Evolutionary conservation across 2,113 vertebrate species (phyloP).

Genomic region (Tyrannus savana): DNA sequence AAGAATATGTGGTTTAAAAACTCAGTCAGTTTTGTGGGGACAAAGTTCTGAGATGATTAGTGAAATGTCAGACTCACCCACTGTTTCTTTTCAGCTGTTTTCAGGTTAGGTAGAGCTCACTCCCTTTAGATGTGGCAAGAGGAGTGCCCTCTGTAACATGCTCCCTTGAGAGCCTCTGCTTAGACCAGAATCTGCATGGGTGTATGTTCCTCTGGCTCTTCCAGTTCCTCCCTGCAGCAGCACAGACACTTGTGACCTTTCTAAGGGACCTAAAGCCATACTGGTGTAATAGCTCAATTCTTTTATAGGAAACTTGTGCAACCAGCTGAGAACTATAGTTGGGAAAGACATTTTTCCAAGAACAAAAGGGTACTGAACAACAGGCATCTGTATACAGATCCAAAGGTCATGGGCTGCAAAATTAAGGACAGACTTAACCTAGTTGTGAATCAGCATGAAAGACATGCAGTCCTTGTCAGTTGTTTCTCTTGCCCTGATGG

Average conservation of each 20-base stretch:
- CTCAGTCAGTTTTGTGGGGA: not conserved
- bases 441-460: not conserved
- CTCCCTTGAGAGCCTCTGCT: not conserved
- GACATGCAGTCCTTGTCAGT: not conserved
- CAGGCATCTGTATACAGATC: conserved; percentile 20
- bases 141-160: not conserved
- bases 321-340: not conserved
- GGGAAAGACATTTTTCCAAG: conserved; percentile 58
- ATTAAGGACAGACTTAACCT: not conserved
- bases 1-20: not conserved
- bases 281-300: not conserved
- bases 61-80: not conserved
- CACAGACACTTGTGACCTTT: not conserved
- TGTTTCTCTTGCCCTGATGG: not conserved
- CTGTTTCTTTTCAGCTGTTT: not conserved
- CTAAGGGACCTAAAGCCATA: not conserved
- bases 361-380: conserved; percentile 30
- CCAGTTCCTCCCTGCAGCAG: not conserved
- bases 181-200: not conserved
- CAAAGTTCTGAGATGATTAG: not conserved
- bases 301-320: conserved; percentile 49
- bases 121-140: not conserved
- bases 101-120: not conserved
- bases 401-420: conserved; percentile 49
- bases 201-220: not conserved